These are phyloP conservation scores for Berghia stephanieae DNA, from an alignment of 1,140 invertebrate genomes.

Conservation along the genomic window DNA sequence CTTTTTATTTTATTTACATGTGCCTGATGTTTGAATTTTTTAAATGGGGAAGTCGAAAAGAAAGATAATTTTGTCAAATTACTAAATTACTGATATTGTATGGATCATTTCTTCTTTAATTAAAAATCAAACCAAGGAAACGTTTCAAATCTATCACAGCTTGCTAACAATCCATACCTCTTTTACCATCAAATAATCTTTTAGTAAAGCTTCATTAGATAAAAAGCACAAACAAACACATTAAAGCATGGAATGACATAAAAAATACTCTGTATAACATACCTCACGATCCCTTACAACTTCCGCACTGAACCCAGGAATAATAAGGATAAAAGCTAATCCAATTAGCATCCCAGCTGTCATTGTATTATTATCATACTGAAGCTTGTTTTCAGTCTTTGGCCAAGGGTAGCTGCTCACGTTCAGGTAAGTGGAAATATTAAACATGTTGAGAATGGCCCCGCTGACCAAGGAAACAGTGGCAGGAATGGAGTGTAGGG, in stretches of 20 bases:
- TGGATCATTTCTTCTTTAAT: too few relatives aligned
- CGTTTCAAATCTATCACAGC: too few relatives aligned
- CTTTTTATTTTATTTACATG: too few relatives aligned
- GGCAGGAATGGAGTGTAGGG: constrained; percentile 81
- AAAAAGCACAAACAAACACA: not conserved
- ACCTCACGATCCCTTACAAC: constrained; percentile 87
- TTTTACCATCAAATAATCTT: too few relatives aligned
- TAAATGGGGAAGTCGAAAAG: too few relatives aligned
- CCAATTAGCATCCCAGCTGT: constrained; percentile 79
- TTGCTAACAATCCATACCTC: too few relatives aligned
- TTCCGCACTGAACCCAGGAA: constrained; percentile 80
- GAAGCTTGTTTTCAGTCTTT: constrained; percentile 74
- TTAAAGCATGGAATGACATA: not conserved
- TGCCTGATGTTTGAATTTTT: too few relatives aligned
- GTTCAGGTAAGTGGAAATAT: constrained; percentile 36
- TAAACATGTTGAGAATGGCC: constrained; percentile 70
- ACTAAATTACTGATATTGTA: too few relatives aligned
- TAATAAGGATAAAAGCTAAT: constrained; percentile 80
- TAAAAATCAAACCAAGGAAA: too few relatives aligned
- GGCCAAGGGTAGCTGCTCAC: constrained; percentile 74
- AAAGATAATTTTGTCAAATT: too few relatives aligned
- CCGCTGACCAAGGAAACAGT: constrained; percentile 80
- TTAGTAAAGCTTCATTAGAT: too few relatives aligned
- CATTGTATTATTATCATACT: constrained; percentile 78
- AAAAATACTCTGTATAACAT: constrained; percentile 35